Evolutionary conservation across 2,113 vertebrate species (phyloP), one percentile per base, ranked within the genome.

Genomic region (Xenopus borealis): DNA sequence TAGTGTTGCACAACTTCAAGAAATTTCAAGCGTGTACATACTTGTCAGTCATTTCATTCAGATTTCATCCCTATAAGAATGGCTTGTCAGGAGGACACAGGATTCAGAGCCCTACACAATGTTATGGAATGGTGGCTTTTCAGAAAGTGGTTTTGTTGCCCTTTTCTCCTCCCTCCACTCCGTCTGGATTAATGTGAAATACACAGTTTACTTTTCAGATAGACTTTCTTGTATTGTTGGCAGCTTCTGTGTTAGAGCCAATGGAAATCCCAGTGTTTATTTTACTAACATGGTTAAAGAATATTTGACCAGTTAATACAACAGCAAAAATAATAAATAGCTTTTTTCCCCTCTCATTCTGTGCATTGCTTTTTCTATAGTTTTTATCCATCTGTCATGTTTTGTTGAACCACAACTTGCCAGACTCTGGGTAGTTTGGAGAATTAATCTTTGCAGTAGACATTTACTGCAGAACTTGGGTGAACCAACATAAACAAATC

Each of bases 1-100:
- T 86, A 84, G 86, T 18, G 80, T 88, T 87, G 82, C 83, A 85
- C 85, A 87, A 87, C 73, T 79, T 82, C 76, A 81, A 83, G 79
- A 85, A 85, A 85, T 84, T 59, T 81, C 81, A 80, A 83, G 84
- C 87, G 83, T 86, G 86, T 78, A 78, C 75, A 79, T 33, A 84
- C 87, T 83, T 80, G 87, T 86, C 86, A 81, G 82, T 82, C 84
- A 81, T 40, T 20, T 12, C 80, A 20, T 64, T 80, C 71, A 79
- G 66, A 62, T 79, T 72, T 80, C 74, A 79, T 47, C 77, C 12
- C 79, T 81, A 78, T 70, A 79, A 30, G 80, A 64, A 82, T 85
- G 81, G 70, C 80, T 79, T 50, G 80, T 79, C 74, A 78, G 80
- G 16, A 80, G 59, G 18, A 80, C 69, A 63, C 33, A 58, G 68